These are phyloP conservation scores for Zygaena filipendulae DNA, from an alignment of 2,888 invertebrate species.

Conservation along the genomic window DNA sequence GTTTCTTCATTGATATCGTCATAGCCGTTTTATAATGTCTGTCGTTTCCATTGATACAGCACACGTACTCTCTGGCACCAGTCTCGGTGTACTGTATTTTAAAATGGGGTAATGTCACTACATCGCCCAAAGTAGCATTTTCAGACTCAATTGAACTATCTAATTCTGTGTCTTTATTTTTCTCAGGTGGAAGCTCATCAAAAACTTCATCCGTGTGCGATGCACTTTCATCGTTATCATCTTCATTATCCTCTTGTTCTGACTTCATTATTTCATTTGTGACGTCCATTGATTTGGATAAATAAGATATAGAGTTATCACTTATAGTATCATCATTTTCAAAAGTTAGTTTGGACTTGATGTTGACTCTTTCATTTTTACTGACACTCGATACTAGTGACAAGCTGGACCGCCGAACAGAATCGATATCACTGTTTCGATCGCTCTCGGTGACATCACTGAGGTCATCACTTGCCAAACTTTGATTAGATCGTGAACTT, in stretches of 20 bases:
- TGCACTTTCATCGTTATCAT: not conserved
- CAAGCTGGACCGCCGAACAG: not conserved
- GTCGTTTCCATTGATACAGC: constrained; percentile 43
- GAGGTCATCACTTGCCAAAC: constrained; percentile 22
- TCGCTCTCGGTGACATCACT: constrained; percentile 24
- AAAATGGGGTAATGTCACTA: constrained; percentile 38
- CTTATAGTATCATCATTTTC: constrained; percentile 32
- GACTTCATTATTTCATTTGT: constrained; percentile 12
- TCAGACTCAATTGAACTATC: not conserved
- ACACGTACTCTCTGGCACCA: constrained; percentile 46
- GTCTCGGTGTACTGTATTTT: constrained; percentile 31
- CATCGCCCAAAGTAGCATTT: constrained; percentile 14
- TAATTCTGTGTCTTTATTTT: not conserved
- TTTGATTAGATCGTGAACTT: constrained; percentile 31
- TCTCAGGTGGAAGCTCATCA: not conserved
- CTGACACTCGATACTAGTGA: not conserved
- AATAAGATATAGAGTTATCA: constrained; percentile 7
- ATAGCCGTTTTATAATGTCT: constrained; percentile 46
- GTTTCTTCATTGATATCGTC: constrained; percentile 54
- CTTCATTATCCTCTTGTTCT: constrained; percentile 14
- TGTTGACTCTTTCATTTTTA: constrained; percentile 15
- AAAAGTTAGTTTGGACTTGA: constrained; percentile 43
- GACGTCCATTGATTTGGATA: constrained; percentile 9
- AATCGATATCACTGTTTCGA: constrained; percentile 14
- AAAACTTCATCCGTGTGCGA: not conserved